A percentile compares a stretch with the other conserved stretches of the same genome.
Conservation (phyloP, 2,888 invertebrate species). For the Lypha dubia region DNA sequence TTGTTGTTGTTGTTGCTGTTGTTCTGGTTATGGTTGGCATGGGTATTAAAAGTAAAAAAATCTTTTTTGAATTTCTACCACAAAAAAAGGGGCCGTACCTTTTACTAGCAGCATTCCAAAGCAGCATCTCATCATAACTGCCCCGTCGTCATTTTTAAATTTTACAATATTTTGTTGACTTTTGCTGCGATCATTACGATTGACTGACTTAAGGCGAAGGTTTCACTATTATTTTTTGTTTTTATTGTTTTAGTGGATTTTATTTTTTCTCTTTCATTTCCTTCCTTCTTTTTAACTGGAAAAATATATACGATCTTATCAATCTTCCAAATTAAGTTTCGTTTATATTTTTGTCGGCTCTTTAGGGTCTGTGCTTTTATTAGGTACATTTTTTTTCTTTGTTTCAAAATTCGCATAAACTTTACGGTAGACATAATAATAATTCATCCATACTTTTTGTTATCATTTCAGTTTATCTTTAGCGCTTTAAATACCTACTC, state of each 20-base stretch:
- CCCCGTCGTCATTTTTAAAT: constrained; percentile 45
- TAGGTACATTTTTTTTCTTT: constrained; percentile 16
- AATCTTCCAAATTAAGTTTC: constrained; percentile 57
- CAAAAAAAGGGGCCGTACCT: constrained; percentile 47
- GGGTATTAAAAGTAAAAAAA: constrained; percentile 57
- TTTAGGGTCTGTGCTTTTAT: constrained; percentile 58
- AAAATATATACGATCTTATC: constrained; percentile 63
- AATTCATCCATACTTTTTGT: constrained; percentile 46
- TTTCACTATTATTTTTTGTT: constrained; percentile 24
- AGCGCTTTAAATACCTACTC: constrained; percentile 59
- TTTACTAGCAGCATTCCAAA: constrained; percentile 50
- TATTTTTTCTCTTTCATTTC: constrained; percentile 27
- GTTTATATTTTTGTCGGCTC: constrained; percentile 65
- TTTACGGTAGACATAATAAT: constrained; percentile 50
- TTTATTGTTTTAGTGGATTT: constrained; percentile 45
- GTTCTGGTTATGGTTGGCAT: constrained; percentile 50
- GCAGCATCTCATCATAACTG: constrained; percentile 41
- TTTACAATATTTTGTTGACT: constrained; percentile 39
- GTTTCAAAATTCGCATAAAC: constrained; percentile 10
- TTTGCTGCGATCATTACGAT: constrained; percentile 25
- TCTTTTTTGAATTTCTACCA: neutral
- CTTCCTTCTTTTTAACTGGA: constrained; percentile 36
- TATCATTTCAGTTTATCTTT: constrained; percentile 61
- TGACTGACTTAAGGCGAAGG: constrained; percentile 25
- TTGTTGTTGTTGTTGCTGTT: constrained; percentile 19